Evolutionary conservation across 2,113 vertebrate genomes (phyloP).

Genomic region (Garra rufa): DNA sequence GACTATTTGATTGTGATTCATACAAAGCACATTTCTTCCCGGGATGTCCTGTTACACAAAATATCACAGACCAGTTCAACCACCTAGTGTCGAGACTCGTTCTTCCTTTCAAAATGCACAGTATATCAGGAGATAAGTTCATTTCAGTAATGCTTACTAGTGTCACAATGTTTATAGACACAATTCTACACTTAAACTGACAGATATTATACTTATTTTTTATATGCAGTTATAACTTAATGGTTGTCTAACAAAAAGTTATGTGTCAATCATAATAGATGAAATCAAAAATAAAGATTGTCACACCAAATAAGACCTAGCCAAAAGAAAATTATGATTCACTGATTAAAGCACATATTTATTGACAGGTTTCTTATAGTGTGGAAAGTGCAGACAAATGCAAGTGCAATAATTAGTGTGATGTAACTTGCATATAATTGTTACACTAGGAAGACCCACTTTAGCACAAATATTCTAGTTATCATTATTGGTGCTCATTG

Average conservation of each 20-base stretch:
- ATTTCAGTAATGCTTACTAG: neutral
- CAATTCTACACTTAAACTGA: neutral
- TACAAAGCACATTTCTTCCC: neutral
- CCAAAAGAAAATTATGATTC: constrained; percentile 1
- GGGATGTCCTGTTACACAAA: neutral
- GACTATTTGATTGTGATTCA: constrained; percentile 7
- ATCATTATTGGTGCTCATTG: constrained; percentile 42
- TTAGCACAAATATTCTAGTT: constrained; percentile 8
- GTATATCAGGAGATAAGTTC: neutral
- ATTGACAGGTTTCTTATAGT: neutral
- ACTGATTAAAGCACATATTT: constrained; percentile 10
- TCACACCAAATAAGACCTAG: neutral
- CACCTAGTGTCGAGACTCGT: neutral
- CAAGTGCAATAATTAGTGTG: neutral
- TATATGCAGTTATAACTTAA: neutral
- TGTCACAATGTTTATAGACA: neutral
- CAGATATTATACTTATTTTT: neutral
- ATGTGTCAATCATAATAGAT: neutral
- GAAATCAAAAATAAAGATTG: neutral
- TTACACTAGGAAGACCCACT: neutral
- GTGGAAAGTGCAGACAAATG: neutral
- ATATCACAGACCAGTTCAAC: neutral
- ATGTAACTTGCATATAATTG: neutral
- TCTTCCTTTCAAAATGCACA: neutral
- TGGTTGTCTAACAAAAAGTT: neutral